These are phyloP conservation scores for Ormyrus pomaceus DNA, from an alignment of 2,888 invertebrate species.

Conservation along the genomic window DNA sequence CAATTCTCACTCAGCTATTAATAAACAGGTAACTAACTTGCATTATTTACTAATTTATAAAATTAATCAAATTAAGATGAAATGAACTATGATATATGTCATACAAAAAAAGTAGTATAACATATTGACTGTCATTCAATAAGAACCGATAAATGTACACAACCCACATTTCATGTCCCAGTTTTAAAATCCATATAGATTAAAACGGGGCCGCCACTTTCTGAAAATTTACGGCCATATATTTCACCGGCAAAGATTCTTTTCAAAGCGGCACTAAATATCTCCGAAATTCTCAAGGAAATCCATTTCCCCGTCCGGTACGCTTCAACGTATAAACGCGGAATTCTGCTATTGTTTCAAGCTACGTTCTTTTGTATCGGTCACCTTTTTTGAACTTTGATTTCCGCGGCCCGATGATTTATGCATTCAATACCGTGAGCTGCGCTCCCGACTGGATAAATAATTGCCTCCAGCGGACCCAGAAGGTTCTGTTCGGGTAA, in stretches of 20 bases:
- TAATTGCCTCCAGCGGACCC: slow-evolving; percentile 24
- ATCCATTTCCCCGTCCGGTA: too few relatives aligned
- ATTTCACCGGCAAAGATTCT: background rate
- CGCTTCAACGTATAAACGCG: too few relatives aligned
- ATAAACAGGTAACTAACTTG: too few relatives aligned
- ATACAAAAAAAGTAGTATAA: too few relatives aligned
- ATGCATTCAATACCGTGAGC: slow-evolving; percentile 44
- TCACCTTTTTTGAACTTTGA: slow-evolving; percentile 13
- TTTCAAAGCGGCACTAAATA: background rate
- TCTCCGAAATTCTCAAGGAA: slow-evolving; percentile 18
- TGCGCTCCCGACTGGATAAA: slow-evolving; percentile 32
- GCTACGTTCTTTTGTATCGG: slow-evolving; percentile 20
- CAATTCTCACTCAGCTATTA: too few relatives aligned
- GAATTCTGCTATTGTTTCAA: slow-evolving; percentile 44
- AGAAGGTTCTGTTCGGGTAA: slow-evolving; percentile 37
- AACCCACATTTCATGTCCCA: background rate
- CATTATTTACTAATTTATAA: too few relatives aligned
- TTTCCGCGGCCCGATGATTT: slow-evolving; percentile 30
- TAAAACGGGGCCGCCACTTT: background rate
- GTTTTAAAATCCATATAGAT: background rate
- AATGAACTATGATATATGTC: too few relatives aligned
- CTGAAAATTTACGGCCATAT: background rate
- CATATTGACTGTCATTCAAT: too few relatives aligned
- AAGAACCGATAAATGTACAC: too few relatives aligned
- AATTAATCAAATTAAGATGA: too few relatives aligned